Evolutionary conservation across 2,113 vertebrate genomes (phyloP), one percentile per base, ranked within the genome.

Genomic region (Gasterosteus aculeatus): DNA sequence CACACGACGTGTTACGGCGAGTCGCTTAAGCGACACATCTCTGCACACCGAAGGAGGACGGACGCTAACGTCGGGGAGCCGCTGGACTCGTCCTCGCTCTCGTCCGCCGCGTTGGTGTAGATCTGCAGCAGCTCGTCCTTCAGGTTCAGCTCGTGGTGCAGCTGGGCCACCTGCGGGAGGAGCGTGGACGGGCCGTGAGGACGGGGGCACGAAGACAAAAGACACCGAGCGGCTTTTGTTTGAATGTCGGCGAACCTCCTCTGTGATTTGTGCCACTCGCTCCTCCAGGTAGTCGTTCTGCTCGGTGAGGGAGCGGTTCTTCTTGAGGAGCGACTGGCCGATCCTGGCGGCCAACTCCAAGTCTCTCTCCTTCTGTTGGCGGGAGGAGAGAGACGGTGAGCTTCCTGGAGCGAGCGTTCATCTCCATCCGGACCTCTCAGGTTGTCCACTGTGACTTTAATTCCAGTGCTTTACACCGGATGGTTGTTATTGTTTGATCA

Each of bases 101-200:
- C 98, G 69, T 99, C 98, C 0, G 92, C 95, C 10, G 96, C 94
- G 0, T 94, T 97, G 85, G 97, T 98, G 72, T 99, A 99, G 91
- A 99, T 98, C 89, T 99, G 98, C 57, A 99, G 96, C 69, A 99
- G 94, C 72, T 99, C 98, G 75, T 99, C 98, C 90, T 99, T 99
- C 95, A 99, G 96, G 80, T 97, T 97, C 47, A 99, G 92, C 75
- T 99, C 98, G 60, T 99, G 97, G 56, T 97, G 95, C 78, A 99
- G 85, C 89, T 99, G 98, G 49, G 97, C 96, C 69, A 99, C 97
- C 98, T 99, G 88, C 22, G 15, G 35, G 19, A 80, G 22, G 26
- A 66, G 7, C n/a, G 1, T 31, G 2, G 9, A 51, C 0, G 14
- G 22, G 22, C 22, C 22, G 22, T 26, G 22, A 26, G 22, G 22